These are phyloP conservation scores for Apocrypta bakeri DNA, from an alignment of 1,140 invertebrate genomes.

Conservation along the genomic window DNA sequence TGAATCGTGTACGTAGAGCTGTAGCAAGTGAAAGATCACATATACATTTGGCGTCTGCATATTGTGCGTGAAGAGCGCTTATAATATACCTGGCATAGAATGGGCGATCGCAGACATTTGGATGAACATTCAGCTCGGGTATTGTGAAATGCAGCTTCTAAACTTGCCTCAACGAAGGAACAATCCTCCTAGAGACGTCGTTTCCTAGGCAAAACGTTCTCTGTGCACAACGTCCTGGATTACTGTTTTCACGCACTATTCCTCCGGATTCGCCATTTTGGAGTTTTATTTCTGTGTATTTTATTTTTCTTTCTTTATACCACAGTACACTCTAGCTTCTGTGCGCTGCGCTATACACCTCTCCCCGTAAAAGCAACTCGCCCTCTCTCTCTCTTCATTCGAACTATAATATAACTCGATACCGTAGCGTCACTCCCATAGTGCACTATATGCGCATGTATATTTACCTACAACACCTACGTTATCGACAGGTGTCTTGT, in stretches of 20 bases:
- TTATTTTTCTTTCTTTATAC: slow-evolving; percentile 55
- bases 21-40: no score
- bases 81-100: slow-evolving; percentile 76
- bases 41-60: not conserved
- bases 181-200: not conserved
- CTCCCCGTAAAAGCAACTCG: not conserved
- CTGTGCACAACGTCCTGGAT: slow-evolving; percentile 29
- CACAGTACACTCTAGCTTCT: not conserved
- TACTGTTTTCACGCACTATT: slow-evolving; percentile 60
- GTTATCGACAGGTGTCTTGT: no score
- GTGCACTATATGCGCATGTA: no score
- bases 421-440: no score
- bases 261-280: slow-evolving; percentile 61
- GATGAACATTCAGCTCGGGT: slow-evolving; percentile 74
- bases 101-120: slow-evolving; percentile 80
- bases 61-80: not conserved
- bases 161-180: slow-evolving; percentile 52
- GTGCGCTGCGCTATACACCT: no score
- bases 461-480: no score
- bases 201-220: not conserved
- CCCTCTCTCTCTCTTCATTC: not conserved
- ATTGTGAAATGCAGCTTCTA: slow-evolving; percentile 49
- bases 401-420: no score
- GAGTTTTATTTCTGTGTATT: slow-evolving; percentile 59
- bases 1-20: no score